Base-by-base conservation (phyloP, 1,140 invertebrate genomes). In the Lordiphosa clarofinis region DNA sequence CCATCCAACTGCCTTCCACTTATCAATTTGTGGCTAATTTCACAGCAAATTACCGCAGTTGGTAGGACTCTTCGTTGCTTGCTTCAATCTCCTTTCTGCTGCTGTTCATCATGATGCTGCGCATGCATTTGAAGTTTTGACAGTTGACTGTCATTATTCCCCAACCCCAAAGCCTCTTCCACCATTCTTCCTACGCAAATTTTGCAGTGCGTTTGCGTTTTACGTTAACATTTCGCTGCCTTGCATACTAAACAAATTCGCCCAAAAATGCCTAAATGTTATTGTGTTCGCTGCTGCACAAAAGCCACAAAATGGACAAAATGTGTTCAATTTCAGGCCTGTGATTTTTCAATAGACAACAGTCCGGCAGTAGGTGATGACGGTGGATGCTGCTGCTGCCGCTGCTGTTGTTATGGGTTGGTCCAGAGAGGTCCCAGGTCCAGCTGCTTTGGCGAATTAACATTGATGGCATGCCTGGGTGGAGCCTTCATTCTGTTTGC, bases 281-380 rank as follows among this genome's bases (percentile, higher is more conserved):
- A 60, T 56, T 56, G 56, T 40, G 19, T 12, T 13, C 33, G 53
- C 19, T 57, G 58, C 19, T 56, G 35, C 28, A 62, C 46, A 73
- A 56, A 68, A 79, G 68, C 76, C 76, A 59, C 76, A 81, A 81
- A 81, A 81, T 81, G 76, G 72, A 73, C 76, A 82, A 81, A 84
- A 81, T 81, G 78, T 81, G 76, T 81, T 81, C 76, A 84, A 81
- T 81, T 84, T 81, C 67, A 76, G 72, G 76, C 72, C 76, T 76
- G 78, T 81, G 76, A 81, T 81, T 81, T 81, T 81, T 84, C 75
- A 81, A 81, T 81, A 84, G 67, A 76, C 56, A 50, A 50, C 62
- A 55, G 64, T 33, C 21, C n/a, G 13, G 36, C 33, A 19, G 54
- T 6, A 35, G 31, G 24, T 28, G 24, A 33, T 46, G 43, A 21